Conservation (phyloP, 2,888 invertebrate genomes). For the Neria commutata region DNA sequence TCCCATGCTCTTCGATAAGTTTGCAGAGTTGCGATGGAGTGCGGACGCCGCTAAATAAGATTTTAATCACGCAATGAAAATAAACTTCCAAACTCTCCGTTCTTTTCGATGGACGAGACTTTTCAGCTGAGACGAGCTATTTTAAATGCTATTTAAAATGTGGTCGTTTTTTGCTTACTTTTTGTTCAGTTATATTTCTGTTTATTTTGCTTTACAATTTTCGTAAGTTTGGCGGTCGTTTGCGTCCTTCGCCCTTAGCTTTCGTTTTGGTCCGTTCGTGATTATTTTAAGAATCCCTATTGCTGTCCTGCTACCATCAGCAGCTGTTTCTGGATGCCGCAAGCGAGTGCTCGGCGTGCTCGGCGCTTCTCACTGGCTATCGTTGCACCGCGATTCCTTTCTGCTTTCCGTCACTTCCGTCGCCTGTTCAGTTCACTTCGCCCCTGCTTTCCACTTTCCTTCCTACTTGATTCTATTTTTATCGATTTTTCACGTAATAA, state of each 20-base stretch:
- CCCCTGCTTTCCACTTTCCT: not conserved
- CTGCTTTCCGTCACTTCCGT: not conserved
- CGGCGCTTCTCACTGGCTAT: too few species aligned
- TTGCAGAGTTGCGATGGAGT: too few species aligned
- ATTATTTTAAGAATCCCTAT: too few species aligned
- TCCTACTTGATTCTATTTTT: not conserved
- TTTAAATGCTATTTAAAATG: not conserved
- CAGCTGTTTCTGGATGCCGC: too few species aligned
- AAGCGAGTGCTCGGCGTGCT: too few species aligned
- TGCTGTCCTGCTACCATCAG: too few species aligned
- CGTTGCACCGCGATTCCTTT: too few species aligned
- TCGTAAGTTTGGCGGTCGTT: not conserved
- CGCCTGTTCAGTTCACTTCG: not conserved
- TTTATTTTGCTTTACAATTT: not conserved
- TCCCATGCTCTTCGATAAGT: constrained; percentile 54
- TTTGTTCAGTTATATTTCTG: not conserved
- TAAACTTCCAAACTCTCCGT: too few species aligned
- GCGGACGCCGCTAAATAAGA: too few species aligned
- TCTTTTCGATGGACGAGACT: not conserved
- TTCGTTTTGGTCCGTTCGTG: not conserved
- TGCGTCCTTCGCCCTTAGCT: not conserved
- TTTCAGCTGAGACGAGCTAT: not conserved
- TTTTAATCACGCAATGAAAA: too few species aligned
- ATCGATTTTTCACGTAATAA: constrained; percentile 6
- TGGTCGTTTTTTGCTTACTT: not conserved